phyloP scores from a whole-genome alignment of 2,113 vertebrate species.

The Hydropotes inermis region DNA sequence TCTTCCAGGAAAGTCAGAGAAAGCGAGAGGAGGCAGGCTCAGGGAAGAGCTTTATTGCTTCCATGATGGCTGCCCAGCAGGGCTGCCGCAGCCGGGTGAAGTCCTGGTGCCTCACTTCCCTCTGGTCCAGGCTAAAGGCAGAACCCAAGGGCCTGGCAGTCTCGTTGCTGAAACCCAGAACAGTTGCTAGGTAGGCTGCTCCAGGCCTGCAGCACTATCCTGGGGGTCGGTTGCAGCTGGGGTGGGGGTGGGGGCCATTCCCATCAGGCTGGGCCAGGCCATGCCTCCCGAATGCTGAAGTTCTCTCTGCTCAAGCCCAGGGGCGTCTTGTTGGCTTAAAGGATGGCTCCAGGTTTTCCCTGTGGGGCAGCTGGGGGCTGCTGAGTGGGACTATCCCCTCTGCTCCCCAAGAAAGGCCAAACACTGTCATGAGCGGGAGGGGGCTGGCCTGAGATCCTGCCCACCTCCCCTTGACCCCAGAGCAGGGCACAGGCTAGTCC shows the following conservation, averaged over 20 bases:
- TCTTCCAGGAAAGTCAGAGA: constrained; percentile 6
- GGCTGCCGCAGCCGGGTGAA: neutral
- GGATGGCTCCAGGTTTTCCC: constrained; percentile 23
- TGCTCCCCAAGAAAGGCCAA: constrained; percentile 43
- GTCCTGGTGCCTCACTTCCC: constrained; percentile 17
- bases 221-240: neutral
- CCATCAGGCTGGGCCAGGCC: neutral
- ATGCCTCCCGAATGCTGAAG: neutral
- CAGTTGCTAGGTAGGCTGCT: neutral
- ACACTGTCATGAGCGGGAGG: neutral
- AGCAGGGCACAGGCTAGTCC: neutral
- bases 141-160: constrained; percentile 12
- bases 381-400: neutral
- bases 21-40: constrained; percentile 15
- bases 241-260: neutral
- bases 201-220: neutral
- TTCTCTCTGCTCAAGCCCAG: neutral
- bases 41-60: constrained; percentile 76
- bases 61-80: constrained; percentile 28
- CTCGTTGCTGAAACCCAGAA: neutral
- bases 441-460: neutral
- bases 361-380: constrained; percentile 7
- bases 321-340: constrained; percentile 33
- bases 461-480: neutral
- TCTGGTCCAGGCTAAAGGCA: constrained; percentile 43